Conservation (phyloP, 2,797 vertebrate genomes). For the Gymnothorax reevesii region DNA sequence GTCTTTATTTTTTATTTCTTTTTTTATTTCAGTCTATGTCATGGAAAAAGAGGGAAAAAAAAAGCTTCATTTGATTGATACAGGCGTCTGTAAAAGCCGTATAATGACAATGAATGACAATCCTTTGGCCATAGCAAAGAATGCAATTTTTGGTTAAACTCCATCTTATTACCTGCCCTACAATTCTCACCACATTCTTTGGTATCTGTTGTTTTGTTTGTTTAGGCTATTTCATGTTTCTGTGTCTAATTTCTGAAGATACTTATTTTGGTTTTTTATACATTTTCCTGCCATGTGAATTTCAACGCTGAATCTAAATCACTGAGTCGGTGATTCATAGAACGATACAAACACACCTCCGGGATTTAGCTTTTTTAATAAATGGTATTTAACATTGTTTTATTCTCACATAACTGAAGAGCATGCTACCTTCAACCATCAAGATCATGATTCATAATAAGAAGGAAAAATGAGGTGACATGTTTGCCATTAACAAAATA, state of each 20-base stretch:
- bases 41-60: neutral
- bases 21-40: conserved; percentile 11
- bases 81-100: neutral
- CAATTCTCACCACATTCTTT: too few relatives aligned
- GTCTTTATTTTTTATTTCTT: too few relatives aligned
- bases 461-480: neutral
- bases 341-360: conserved; percentile 42
- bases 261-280: too few relatives aligned
- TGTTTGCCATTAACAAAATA: conserved; percentile 18
- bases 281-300: too few relatives aligned
- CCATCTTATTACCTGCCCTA: too few relatives aligned
- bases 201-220: too few relatives aligned
- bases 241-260: too few relatives aligned
- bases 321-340: too few relatives aligned
- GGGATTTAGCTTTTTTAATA: conserved; percentile 44
- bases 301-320: too few relatives aligned
- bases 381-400: conserved; percentile 43
- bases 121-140: neutral
- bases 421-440: conserved; percentile 62
- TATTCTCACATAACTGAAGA: conserved; percentile 54
- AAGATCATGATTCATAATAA: conserved; percentile 9
- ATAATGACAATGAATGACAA: neutral
- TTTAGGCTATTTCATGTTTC: too few relatives aligned
- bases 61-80: neutral
- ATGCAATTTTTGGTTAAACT: neutral